Evolutionary conservation across 2,113 vertebrate genomes (phyloP).

Genomic region (Pongo abelii): DNA sequence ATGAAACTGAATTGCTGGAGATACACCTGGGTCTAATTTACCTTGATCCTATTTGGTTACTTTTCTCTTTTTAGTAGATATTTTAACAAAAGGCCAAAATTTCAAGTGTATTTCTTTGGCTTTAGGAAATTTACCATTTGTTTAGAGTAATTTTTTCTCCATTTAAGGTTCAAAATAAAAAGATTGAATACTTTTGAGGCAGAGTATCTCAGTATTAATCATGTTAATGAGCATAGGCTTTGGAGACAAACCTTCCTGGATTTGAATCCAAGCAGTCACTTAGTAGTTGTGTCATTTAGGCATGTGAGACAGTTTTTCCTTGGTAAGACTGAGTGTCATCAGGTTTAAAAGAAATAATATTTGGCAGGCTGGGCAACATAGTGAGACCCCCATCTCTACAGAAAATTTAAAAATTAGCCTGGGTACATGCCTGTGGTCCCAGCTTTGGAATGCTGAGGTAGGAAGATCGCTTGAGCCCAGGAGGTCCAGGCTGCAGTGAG

Average conservation of each 20-base stretch:
- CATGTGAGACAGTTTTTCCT: neutral
- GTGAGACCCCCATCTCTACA: neutral
- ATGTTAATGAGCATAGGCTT: neutral
- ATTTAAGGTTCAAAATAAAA: constrained; percentile 26
- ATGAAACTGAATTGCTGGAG: neutral
- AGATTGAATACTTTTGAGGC: neutral
- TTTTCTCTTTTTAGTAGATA: neutral
- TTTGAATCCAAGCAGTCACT: neutral
- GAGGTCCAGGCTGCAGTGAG: neutral
- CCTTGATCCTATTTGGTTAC: neutral
- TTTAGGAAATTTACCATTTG: constrained; percentile 18
- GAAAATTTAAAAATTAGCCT: neutral
- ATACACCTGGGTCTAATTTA: neutral
- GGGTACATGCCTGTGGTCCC: neutral
- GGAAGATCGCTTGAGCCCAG: neutral
- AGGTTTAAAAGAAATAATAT: neutral
- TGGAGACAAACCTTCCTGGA: neutral
- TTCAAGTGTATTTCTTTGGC: neutral
- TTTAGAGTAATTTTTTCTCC: neutral
- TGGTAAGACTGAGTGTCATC: neutral
- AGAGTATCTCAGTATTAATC: neutral
- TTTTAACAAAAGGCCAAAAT: constrained; percentile 10
- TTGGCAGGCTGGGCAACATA: neutral
- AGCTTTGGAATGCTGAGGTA: neutral
- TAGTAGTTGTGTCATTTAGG: neutral